phyloP scores from a whole-genome alignment of 2,888 invertebrate genomes.

The Trichopoda pennipes region DNA sequence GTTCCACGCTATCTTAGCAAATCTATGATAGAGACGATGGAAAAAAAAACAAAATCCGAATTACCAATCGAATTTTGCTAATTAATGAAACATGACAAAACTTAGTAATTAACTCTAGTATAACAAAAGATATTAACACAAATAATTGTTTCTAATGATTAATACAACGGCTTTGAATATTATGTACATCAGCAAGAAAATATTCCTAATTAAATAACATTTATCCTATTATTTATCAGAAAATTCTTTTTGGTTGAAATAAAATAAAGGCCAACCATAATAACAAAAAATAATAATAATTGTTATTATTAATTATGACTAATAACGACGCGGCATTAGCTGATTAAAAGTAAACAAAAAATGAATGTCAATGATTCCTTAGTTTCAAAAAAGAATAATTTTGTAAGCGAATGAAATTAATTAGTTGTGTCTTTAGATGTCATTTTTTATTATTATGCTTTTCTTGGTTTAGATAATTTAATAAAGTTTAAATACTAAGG shows the following conservation, averaged over 20 bases:
- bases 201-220: slow-evolving; percentile 32
- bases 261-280: neutral
- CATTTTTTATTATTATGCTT: too few species aligned
- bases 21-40: neutral
- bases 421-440: too few species aligned
- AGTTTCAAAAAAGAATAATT: too few species aligned
- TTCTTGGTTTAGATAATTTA: too few species aligned
- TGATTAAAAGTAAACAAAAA: too few species aligned
- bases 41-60: neutral
- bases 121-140: neutral
- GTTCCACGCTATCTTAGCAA: neutral
- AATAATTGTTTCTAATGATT: neutral
- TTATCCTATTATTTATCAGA: neutral
- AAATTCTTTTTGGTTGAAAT: neutral
- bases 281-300: neutral
- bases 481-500: too few species aligned
- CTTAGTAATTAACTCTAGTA: slow-evolving; percentile 53
- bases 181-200: neutral
- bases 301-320: neutral
- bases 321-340: too few species aligned
- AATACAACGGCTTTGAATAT: neutral
- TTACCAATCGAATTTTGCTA: slow-evolving; percentile 18
- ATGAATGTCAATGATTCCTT: too few species aligned
- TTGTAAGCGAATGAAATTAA: too few species aligned
- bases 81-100: slow-evolving; percentile 62